These are phyloP conservation scores for Byasa hedistus DNA, from an alignment of 2,888 invertebrate genomes.

Conservation along the genomic window DNA sequence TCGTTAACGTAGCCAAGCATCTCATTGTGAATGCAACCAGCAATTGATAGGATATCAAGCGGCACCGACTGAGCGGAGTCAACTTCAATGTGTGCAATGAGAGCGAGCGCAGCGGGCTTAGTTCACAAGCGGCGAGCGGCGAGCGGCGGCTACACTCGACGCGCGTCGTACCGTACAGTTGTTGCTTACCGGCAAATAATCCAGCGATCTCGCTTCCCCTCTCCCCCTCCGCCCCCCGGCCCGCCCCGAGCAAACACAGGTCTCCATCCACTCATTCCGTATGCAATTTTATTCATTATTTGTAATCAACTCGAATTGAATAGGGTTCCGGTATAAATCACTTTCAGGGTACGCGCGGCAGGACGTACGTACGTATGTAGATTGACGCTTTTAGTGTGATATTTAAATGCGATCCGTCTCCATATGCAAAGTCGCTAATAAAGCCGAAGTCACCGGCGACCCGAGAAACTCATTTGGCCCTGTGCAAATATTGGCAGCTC, in stretches of 20 bases:
- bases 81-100: conserved; percentile 26
- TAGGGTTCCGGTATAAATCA: conserved; percentile 76
- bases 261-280: conserved; percentile 74
- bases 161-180: conserved; percentile 41
- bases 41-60: conserved; percentile 22
- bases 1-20: conserved; percentile 11
- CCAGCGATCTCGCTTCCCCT: too few species aligned
- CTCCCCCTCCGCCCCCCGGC: too few species aligned
- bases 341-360: conserved; percentile 74
- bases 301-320: conserved; percentile 79
- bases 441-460: conserved; percentile 48
- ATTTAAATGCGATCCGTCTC: conserved; percentile 74
- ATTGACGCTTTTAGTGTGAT: conserved; percentile 76
- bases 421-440: conserved; percentile 63
- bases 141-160: conserved; percentile 40
- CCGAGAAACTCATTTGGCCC: conserved; percentile 75
- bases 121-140: conserved; percentile 37
- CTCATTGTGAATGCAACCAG: conserved; percentile 21
- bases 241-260: conserved; percentile 61
- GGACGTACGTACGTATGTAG: conserved; percentile 69
- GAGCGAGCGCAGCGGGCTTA: conserved; percentile 28
- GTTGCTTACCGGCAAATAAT: conserved; percentile 56
- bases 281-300: conserved; percentile 81
- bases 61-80: conserved; percentile 22
- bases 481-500: conserved; percentile 67